Conservation (phyloP, 2,888 invertebrate species). For the Oligia strigilis region DNA sequence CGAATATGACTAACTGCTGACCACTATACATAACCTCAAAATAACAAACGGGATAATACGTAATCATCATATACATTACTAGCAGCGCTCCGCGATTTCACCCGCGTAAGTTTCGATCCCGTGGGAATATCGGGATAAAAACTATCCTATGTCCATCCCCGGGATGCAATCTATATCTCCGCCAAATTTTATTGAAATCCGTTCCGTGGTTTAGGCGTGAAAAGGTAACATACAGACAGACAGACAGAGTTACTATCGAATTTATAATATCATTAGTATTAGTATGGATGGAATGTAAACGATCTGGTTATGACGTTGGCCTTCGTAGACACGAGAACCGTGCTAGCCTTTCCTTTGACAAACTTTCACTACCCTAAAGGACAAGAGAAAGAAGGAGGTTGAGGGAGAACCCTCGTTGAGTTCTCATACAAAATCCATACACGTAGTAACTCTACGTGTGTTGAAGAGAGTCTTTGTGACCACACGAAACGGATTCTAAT, state of each 20-base stretch:
- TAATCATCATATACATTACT: neutral
- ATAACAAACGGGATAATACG: neutral
- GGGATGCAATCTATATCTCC: no score
- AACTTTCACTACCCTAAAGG: neutral
- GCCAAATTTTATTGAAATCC: no score
- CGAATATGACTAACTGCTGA: neutral
- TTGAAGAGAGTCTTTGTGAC: neutral
- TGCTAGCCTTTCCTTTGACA: neutral
- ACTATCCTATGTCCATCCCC: no score
- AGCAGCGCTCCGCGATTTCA: no score
- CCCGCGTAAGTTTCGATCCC: no score
- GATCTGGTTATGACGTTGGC: neutral
- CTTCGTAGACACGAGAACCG: neutral
- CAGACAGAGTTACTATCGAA: no score
- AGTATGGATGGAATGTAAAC: neutral
- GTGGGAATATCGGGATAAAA: no score
- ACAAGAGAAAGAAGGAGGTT: neutral
- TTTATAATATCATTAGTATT: no score
- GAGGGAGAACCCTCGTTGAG: neutral
- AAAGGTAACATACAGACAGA: no score
- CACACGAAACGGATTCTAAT: slow-evolving; percentile 8
- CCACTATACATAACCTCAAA: neutral
- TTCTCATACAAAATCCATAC: neutral
- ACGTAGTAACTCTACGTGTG: neutral
- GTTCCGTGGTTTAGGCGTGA: no score